Base-by-base conservation (phyloP, 2,113 vertebrate genomes). In the Abramis brama region DNA sequence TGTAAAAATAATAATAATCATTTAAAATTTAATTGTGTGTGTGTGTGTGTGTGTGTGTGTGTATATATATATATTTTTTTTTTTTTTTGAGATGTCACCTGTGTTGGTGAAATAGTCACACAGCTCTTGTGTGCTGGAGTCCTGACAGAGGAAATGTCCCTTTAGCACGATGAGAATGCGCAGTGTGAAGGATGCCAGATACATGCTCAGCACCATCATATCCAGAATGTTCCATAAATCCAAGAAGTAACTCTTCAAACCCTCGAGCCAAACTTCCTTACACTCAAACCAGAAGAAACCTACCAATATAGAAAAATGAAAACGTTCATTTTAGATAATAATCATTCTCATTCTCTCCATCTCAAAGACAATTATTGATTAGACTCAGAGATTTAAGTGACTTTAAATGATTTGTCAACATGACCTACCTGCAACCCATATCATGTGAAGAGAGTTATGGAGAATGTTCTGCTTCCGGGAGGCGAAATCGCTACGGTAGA, bases 181-280 rank as follows among this genome's bases (percentile, higher is more conserved):
- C 43, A 98, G 91, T 0, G 94, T 75, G 23, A 97, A 98, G 25
- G 97, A 95, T 0, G 97, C 96, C 92, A 97, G 90, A 88, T 97
- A 97, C 95, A 97, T 95, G 88, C 96, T 97, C 89, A 98, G 95
- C 87, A 96, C 96, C 91, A 97, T 96, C 87, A 97, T 80, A 78
- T 97, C 97, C 93, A 98, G 89, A 90, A 95, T 96, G 91, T 97
- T 97, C 97, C 97, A 97, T 96, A 96, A 96, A 91, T 97, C 97
- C 85, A 95, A 88, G 83, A 97, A 95, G 91, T 97, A 97, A 80
- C 95, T 96, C 25, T 93, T 92, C 87, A 98, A 84, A 4, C 97
- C 97, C 70, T 98, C 96, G 30, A 52, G 55, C 60, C 84, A 86
- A 21, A 57, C 96, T 86, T 98, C 97, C 88, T 97, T 97, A 87